Conservation (phyloP, 2,888 invertebrate genomes). For the Machimus rusticus region DNA sequence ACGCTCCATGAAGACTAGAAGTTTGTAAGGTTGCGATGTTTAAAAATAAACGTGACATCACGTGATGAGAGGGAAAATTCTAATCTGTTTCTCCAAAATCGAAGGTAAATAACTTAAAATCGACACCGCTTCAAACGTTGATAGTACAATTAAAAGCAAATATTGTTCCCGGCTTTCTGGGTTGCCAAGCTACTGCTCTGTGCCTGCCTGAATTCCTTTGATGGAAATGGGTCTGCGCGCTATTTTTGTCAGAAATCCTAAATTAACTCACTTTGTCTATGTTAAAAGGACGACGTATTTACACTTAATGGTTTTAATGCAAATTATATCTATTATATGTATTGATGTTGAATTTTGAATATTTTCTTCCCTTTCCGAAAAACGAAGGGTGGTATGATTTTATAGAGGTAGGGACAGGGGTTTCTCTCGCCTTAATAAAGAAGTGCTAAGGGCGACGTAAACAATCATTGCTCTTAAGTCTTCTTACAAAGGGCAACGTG, state of each 20-base stretch:
- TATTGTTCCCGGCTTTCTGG: neutral
- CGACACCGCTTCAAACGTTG: neutral
- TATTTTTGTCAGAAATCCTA: neutral
- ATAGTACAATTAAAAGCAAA: neutral
- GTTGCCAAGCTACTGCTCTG: neutral
- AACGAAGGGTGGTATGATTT: neutral
- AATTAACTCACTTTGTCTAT: neutral
- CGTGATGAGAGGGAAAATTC: neutral
- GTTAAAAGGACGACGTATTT: neutral
- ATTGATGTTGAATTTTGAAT: neutral
- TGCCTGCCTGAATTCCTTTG: neutral
- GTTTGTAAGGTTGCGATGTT: neutral
- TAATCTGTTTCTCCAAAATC: neutral
- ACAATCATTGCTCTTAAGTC: neutral
- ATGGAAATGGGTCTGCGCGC: neutral
- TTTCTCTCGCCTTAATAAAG: no score
- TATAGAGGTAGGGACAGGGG: neutral
- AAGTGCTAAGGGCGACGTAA: neutral
- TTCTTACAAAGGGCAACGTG: neutral
- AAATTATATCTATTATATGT: neutral
- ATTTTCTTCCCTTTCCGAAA: neutral
- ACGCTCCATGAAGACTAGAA: neutral
- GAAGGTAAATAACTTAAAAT: neutral
- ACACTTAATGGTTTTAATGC: neutral
- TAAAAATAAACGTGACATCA: neutral